These are phyloP conservation scores for Rosalia funebris DNA, from an alignment of 2,888 invertebrate species.

Conservation along the genomic window DNA sequence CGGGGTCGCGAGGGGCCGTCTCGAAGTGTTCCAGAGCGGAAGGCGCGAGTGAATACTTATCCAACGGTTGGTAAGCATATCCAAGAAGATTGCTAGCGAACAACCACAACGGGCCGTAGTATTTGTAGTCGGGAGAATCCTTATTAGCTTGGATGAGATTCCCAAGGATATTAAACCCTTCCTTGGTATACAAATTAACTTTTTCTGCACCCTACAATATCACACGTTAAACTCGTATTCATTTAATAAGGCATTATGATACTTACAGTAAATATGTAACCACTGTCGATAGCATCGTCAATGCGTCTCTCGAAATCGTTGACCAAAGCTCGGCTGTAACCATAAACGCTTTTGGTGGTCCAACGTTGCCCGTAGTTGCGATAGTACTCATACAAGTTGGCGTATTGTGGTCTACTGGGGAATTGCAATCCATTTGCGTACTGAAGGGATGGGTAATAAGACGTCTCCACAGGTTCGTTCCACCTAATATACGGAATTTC, in stretches of 20 bases:
- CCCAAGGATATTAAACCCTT: slow-evolving; percentile 73
- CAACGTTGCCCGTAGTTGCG: slow-evolving; percentile 55
- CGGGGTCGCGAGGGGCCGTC: slow-evolving; percentile 75
- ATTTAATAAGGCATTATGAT: background rate
- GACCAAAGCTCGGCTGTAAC: slow-evolving; percentile 63
- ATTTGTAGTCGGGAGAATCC: slow-evolving; percentile 69
- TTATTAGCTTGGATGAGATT: slow-evolving; percentile 73
- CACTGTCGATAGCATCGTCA: slow-evolving; percentile 68
- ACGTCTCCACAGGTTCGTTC: slow-evolving; percentile 66
- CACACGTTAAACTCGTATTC: background rate
- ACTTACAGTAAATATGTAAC: slow-evolving; percentile 58
- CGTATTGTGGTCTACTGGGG: slow-evolving; percentile 70
- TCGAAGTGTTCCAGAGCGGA: slow-evolving; percentile 75
- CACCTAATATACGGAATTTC: slow-evolving; percentile 71
- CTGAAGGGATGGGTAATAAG: slow-evolving; percentile 72
- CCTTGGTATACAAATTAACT: slow-evolving; percentile 69
- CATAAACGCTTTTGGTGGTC: slow-evolving; percentile 63
- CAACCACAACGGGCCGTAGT: slow-evolving; percentile 65
- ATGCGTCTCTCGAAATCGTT: slow-evolving; percentile 66
- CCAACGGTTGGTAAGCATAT: slow-evolving; percentile 51
- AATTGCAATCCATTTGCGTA: slow-evolving; percentile 74
- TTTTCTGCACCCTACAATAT: slow-evolving; percentile 53
- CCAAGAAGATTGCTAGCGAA: slow-evolving; percentile 72
- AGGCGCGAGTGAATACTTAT: slow-evolving; percentile 66
- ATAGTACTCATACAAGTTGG: slow-evolving; percentile 64